phyloP scores from a whole-genome alignment of 1,140 invertebrate genomes.

The Linepithema humile region DNA sequence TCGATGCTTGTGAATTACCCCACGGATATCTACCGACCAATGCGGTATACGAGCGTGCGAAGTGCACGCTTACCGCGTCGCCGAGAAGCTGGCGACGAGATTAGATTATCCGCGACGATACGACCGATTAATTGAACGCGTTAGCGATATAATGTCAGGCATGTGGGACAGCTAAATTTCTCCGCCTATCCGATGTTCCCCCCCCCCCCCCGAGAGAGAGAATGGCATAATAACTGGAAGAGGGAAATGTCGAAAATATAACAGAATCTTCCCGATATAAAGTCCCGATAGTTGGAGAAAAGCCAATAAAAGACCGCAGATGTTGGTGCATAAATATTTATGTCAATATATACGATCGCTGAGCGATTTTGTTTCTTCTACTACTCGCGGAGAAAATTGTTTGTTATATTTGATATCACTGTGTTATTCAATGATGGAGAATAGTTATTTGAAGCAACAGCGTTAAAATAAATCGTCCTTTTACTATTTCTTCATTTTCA shows the following conservation, averaged over 20 bases:
- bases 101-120: constrained; percentile 51
- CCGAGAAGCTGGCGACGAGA: constrained; percentile 36
- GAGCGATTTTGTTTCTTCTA: not conserved
- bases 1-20: constrained; percentile 59
- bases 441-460: not conserved
- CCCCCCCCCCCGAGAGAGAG: too few relatives aligned
- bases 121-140: constrained; percentile 50
- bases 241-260: not conserved
- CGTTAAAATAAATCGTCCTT: not conserved
- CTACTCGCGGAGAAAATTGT: not conserved
- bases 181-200: not conserved
- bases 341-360: not conserved
- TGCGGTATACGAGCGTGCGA: constrained; percentile 3
- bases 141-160: constrained; percentile 4
- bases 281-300: not conserved
- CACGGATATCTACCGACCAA: constrained; percentile 32
- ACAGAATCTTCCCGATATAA: not conserved
- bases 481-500: not conserved
- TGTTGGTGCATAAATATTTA: not conserved
- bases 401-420: not conserved
- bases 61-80: not conserved
- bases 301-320: not conserved
- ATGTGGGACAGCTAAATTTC: not conserved
- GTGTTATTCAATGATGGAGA: not conserved
- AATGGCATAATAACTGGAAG: not conserved